Evolutionary conservation across 2,888 invertebrate species (phyloP).

Genomic region (Margaritifera margaritifera): DNA sequence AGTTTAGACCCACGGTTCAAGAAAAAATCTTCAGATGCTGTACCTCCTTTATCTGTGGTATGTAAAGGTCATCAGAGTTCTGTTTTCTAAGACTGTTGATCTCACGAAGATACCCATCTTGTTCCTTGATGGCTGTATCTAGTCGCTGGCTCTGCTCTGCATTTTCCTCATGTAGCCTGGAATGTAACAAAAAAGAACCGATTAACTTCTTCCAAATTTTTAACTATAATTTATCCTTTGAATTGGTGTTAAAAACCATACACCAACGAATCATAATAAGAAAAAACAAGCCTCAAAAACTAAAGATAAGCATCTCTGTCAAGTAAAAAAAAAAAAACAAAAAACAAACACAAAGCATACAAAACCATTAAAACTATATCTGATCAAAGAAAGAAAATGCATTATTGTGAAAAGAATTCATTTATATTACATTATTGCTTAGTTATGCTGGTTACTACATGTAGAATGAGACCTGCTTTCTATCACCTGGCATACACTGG

Average conservation of each 20-base stretch:
- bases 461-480: too few relatives aligned
- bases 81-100: slow-evolving; percentile 35
- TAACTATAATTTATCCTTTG: neutral
- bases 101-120: slow-evolving; percentile 41
- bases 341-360: too few relatives aligned
- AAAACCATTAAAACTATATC: too few relatives aligned
- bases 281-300: too few relatives aligned
- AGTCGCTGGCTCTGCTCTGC: slow-evolving; percentile 31
- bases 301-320: too few relatives aligned
- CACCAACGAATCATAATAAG: neutral
- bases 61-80: slow-evolving; percentile 60
- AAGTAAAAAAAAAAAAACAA: too few relatives aligned
- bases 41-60: slow-evolving; percentile 66
- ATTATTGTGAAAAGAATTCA: too few relatives aligned
- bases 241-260: neutral
- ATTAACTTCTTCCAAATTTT: neutral
- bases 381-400: too few relatives aligned
- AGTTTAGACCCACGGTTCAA: neutral
- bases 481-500: too few relatives aligned
- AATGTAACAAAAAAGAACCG: neutral
- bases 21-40: neutral
- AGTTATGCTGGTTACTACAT: too few relatives aligned
- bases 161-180: slow-evolving; percentile 41
- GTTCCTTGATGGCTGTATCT: slow-evolving; percentile 36
- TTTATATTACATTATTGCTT: too few relatives aligned